Conservation (phyloP, 2,797 vertebrate genomes). For the Eospalax fontanierii region DNA sequence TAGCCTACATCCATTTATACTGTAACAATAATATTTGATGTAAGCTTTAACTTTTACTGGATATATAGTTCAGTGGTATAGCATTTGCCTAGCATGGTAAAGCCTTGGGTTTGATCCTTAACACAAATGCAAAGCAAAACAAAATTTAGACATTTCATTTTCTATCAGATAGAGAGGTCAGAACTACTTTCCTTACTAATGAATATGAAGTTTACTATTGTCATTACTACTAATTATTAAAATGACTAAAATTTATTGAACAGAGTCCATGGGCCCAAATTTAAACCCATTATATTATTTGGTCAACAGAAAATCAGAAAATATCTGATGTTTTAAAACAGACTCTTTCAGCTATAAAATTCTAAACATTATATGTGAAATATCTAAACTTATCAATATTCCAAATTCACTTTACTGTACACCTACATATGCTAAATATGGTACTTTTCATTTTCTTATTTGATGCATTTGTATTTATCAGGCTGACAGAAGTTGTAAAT, state of each 20-base stretch:
- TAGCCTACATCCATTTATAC: neutral
- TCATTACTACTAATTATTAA: neutral
- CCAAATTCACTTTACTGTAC: neutral
- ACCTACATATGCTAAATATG: neutral
- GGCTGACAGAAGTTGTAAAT: neutral
- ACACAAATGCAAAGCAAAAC: neutral
- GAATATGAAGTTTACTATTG: conserved; percentile 17
- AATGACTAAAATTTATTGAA: neutral
- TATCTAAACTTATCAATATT: neutral
- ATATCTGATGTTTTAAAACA: neutral
- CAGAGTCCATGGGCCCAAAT: neutral
- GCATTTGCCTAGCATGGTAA: neutral
- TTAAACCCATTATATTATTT: neutral
- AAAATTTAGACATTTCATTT: neutral
- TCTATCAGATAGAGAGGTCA: neutral
- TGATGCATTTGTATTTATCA: neutral
- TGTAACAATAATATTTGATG: neutral
- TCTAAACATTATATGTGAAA: neutral
- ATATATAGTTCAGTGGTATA: neutral
- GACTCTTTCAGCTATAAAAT: neutral
- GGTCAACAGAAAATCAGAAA: neutral
- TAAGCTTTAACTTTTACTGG: neutral
- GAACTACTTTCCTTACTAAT: neutral
- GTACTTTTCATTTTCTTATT: neutral
- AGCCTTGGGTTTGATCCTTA: neutral